Evolutionary conservation across 2,113 vertebrate genomes (phyloP).

Genomic region (Gallinago jamesoni): DNA sequence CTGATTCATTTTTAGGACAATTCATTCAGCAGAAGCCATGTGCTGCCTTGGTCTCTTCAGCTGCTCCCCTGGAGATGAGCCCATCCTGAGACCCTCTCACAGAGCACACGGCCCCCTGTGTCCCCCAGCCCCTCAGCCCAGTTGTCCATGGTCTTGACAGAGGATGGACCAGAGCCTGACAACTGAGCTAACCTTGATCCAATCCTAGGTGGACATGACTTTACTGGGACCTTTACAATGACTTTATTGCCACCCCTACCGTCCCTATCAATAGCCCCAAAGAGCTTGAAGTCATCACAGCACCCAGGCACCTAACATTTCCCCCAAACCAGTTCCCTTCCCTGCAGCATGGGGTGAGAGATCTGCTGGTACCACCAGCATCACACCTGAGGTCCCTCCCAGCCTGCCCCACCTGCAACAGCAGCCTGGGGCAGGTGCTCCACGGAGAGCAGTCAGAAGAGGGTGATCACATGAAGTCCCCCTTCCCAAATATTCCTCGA

Average conservation of each 20-base stretch:
- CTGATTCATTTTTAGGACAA: not conserved
- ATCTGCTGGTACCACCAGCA: not conserved
- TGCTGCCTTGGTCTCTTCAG: not conserved
- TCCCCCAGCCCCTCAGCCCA: not conserved
- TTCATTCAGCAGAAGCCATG: no score
- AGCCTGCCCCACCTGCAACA: not conserved
- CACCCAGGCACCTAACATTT: not conserved
- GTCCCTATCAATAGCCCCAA: not conserved
- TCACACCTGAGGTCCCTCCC: not conserved
- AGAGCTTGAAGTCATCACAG: not conserved
- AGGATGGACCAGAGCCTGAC: not conserved
- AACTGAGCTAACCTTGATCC: not conserved
- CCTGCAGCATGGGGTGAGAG: not conserved
- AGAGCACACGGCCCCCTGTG: accelerated
- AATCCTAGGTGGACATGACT: not conserved
- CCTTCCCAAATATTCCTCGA: not conserved
- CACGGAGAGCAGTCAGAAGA: not conserved
- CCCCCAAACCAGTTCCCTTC: accelerated
- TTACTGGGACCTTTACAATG: not conserved
- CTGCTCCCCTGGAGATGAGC: not conserved
- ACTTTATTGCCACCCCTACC: not conserved
- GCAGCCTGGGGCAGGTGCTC: not conserved
- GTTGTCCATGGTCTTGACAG: not conserved
- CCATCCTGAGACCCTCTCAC: not conserved
- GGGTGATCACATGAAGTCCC: not conserved